Conservation (phyloP, 2,113 vertebrate species). For the Carassius auratus region DNA sequence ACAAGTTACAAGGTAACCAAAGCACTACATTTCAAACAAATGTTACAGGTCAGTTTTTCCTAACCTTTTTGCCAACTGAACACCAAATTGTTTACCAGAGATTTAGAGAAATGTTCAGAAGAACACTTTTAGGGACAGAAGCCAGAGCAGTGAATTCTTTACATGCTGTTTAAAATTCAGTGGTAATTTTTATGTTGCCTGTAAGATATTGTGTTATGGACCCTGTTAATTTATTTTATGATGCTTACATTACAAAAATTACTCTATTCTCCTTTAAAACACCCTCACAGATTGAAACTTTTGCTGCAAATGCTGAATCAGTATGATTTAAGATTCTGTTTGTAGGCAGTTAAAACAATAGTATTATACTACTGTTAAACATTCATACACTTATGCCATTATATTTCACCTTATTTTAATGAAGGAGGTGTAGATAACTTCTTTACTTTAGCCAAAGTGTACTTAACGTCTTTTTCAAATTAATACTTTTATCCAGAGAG, state of each 20-base stretch:
- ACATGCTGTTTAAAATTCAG: no score
- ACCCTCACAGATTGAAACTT: background rate
- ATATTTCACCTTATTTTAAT: no score
- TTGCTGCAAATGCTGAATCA: background rate
- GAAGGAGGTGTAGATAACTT: no score
- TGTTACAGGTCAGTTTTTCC: background rate
- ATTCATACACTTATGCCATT: background rate
- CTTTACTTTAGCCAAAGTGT: no score
- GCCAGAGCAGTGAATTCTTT: no score
- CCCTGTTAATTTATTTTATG: no score
- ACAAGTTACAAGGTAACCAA: conserved; percentile 81
- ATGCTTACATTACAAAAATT: background rate
- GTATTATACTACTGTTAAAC: background rate
- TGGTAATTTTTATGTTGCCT: no score
- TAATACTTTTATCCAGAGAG: no score
- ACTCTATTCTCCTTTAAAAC: background rate
- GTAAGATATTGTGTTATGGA: no score
- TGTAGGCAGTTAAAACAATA: background rate
- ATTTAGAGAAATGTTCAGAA: background rate
- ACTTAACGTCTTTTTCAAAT: no score
- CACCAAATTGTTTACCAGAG: background rate
- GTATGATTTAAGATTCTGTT: no score
- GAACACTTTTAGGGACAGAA: background rate
- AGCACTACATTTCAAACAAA: background rate
- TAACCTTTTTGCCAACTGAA: background rate